Percentiles rank a stretch among this genome's conserved stretches.
These are phyloP conservation scores for Araneus ventricosus DNA, from an alignment of 1,140 invertebrate genomes.

Conservation along the genomic window DNA sequence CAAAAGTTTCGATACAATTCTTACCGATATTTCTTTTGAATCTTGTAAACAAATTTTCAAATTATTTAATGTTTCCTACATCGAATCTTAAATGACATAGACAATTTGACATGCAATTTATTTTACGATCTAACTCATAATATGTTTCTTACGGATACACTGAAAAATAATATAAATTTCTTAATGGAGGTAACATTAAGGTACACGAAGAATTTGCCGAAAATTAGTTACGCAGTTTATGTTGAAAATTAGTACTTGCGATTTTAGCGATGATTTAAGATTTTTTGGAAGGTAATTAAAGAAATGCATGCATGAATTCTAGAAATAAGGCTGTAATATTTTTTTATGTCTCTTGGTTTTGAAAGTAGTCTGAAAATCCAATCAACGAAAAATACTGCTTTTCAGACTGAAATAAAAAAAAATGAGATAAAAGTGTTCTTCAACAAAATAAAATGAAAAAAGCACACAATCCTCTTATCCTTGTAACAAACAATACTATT, in stretches of 20 bases:
- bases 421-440: background rate
- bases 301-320: background rate
- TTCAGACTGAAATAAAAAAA: constrained; percentile 3
- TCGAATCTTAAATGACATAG: background rate
- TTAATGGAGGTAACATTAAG: too few relatives aligned
- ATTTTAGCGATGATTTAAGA: constrained; percentile 3
- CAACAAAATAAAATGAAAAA: background rate
- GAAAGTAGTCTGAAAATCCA: background rate
- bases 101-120: background rate
- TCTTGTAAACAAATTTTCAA: too few relatives aligned
- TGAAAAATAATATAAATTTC: too few relatives aligned
- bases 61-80: background rate
- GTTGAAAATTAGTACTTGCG: background rate
- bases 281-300: background rate
- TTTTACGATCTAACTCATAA: background rate
- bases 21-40: too few relatives aligned
- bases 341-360: background rate
- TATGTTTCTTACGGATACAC: too few relatives aligned
- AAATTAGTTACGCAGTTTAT: background rate
- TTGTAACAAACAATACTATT: constrained; percentile 34
- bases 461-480: background rate
- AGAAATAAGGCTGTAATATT: background rate
- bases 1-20: too few relatives aligned
- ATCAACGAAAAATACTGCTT: constrained; percentile 22
- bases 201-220: too few relatives aligned